phyloP scores from a whole-genome alignment of 2,113 vertebrate species.

The Herpailurus yagouaroundi region DNA sequence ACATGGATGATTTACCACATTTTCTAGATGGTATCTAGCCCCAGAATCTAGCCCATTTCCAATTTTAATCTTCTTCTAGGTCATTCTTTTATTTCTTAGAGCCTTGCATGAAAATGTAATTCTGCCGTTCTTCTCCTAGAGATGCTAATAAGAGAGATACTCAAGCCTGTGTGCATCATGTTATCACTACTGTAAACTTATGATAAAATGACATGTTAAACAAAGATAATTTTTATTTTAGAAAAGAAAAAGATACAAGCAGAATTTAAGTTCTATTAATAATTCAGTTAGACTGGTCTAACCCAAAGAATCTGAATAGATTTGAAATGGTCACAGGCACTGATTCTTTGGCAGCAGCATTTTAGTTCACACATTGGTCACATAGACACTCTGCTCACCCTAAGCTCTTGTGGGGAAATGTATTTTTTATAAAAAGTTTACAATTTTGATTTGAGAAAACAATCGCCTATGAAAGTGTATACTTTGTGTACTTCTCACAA shows the following conservation, averaged over 20 bases:
- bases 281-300: background rate
- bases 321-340: background rate
- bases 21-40: background rate
- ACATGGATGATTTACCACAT: background rate
- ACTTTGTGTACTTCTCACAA: background rate
- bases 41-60: constrained; percentile 34
- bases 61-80: constrained; percentile 39
- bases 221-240: background rate
- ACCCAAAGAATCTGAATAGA: background rate
- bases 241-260: background rate
- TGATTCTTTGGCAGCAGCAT: background rate
- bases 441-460: background rate
- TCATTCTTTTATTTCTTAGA: constrained; percentile 11
- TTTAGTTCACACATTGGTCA: background rate
- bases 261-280: background rate
- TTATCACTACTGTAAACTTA: background rate
- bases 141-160: background rate
- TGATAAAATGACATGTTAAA: background rate
- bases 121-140: background rate
- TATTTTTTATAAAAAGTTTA: background rate
- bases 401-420: background rate
- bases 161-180: background rate
- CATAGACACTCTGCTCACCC: background rate
- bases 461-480: background rate
- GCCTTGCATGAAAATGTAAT: background rate